Base-by-base conservation (phyloP, 2,888 invertebrate species). In the Euclidia mi region DNA sequence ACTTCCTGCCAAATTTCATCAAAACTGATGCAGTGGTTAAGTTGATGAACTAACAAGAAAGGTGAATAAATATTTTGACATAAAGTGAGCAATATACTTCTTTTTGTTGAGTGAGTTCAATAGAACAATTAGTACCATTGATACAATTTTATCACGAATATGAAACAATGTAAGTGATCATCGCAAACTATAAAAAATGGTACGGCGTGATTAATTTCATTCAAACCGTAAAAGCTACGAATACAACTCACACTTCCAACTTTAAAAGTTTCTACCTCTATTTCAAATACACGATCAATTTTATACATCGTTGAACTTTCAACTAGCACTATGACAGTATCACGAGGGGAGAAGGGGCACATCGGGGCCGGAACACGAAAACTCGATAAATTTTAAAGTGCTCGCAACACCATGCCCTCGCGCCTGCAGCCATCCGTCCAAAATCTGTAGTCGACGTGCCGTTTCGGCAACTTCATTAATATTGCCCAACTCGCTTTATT, bases 321-420 rank as follows among this genome's bases (percentile, higher is more conserved):
- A 50, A 50, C 49, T 50, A 14, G 25, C 37, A 40, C 56, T 58
- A 49, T 64, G 65, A 66, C 62, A 62, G 57, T 71, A 57, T 70
- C 65, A 65, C 64, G 50, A 51, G 53, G 49, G 52, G 61, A 35
- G 49, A 41, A 53, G 34, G 52, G 57, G 12, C 45, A 56, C 62
- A 59, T 48, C 52, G 53, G 7, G n/a, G 12, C 38, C 45, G 47
- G 47, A 84, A 90, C 91, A 91, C 84, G 91, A 89, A 91, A 92
- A 90, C 88, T 91, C 92, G 85, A 92, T 92, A 89, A 92, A 92
- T 91, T 91, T 92, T 91, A 89, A 90, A 92, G 90, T 89, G 88
- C 81, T 79, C 78, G 69, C 69, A 67, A 81, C 45, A n/a, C 38
- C 40, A 6, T 50, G 37, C 49, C 83, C 78, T 78, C 72, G 73